A percentile compares a stretch with the other conserved stretches of the same genome.
Conservation (phyloP, 1,140 invertebrate genomes). For the Pogonomyrmex barbatus region DNA sequence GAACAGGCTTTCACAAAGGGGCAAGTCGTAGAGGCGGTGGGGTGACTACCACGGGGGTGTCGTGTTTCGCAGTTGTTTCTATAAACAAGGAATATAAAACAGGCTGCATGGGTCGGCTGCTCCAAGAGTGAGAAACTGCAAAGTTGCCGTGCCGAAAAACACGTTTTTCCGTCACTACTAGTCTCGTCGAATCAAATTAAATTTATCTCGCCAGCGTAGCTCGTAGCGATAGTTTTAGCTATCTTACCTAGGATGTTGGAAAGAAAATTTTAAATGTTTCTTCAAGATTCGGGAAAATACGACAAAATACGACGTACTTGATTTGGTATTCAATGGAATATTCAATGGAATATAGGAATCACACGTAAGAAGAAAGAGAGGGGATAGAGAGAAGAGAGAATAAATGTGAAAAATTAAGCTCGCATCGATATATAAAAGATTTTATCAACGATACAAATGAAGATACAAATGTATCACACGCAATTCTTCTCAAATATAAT, state of each 20-base stretch:
- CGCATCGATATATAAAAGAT: not conserved
- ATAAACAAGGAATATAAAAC: constrained; percentile 75
- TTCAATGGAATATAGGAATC: too few species aligned
- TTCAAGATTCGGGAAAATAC: not conserved
- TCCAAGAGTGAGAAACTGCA: constrained; percentile 27
- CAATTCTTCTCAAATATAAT: too few species aligned
- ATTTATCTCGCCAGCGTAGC: not conserved
- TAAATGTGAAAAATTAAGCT: not conserved
- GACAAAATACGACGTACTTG: not conserved
- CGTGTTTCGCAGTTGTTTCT: constrained; percentile 79
- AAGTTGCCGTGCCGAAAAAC: not conserved
- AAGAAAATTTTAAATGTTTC: not conserved
- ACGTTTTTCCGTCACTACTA: too few species aligned
- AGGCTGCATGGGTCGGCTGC: not conserved
- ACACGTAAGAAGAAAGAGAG: not conserved
- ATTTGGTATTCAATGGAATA: not conserved
- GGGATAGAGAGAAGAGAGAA: not conserved
- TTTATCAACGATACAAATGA: too few species aligned
- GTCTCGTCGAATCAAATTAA: not conserved
- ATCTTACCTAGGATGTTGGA: not conserved
- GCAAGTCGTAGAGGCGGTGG: constrained; percentile 38
- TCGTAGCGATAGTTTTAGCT: not conserved
- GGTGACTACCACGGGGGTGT: constrained; percentile 74
- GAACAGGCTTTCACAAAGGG: constrained; percentile 71
- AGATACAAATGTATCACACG: too few species aligned